Evolutionary conservation across 2,113 vertebrate genomes (phyloP), one percentile per base, ranked within the genome.

Genomic region (Tetraodon nigroviridis): DNA sequence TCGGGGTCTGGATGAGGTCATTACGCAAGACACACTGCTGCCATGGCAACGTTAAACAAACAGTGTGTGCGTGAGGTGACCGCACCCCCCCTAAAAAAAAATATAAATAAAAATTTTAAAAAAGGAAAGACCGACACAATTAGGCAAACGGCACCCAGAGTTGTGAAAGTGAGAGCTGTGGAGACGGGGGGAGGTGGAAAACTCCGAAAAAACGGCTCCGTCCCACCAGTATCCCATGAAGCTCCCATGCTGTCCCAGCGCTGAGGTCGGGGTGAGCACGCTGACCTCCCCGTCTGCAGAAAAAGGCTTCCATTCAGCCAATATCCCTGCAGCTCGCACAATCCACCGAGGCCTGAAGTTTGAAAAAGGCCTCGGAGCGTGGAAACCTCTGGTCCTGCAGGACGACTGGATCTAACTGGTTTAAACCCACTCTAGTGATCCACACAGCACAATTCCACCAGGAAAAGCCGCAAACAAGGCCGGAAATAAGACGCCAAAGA

Each of bases 41-140:
- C 89, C 56, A 85, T 71, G 48, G 85, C 64, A 74, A 90, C 79
- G 40, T 51, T 68, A 89, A 86, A 87, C 87, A 90, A 91, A 90
- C 84, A 90, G 49, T 53, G 59, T 0, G 45, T 32, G 63, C 52
- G 73, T 73, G 70, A 46, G 61, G 50, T 60, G 69, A 78, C 76
- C 83, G 77, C 76, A 77, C 7, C 84, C 82, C 83, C 21, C 5
- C 22, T 42, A 73, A 63, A 63, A n/a, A n/a, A n/a, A n/a, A n/a
- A n/a, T n/a, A n/a, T n/a, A n/a, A n/a, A n/a, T n/a, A n/a, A n/a
- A n/a, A n/a, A n/a, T n/a, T n/a, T n/a, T 24, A 68, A 76, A 67
- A 11, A 68, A 37, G 51, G 27, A 75, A 61, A 67, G 67, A 71
- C 55, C 5, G 14, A 69, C 45, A 41, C 3, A 24, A 32, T 7